These are phyloP conservation scores for Corythornis vintsioides DNA, from an alignment of 2,113 vertebrate genomes.

Conservation along the genomic window DNA sequence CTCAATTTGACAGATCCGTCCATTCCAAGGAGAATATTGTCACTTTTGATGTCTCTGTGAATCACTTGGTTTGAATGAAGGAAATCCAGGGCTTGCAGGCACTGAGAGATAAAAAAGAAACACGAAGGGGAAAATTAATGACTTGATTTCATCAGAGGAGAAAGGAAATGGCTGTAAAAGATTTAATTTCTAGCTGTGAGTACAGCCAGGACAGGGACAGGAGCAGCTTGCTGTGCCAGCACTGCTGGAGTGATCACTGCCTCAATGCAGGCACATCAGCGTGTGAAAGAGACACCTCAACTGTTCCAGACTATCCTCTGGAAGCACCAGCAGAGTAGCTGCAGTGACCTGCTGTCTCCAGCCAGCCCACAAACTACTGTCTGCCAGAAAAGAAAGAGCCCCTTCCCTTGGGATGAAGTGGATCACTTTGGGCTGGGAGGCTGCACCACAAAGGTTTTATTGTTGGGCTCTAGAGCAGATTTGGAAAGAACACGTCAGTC, in stretches of 20 bases:
- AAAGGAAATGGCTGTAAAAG: not conserved
- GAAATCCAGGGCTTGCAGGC: slow-evolving; percentile 97
- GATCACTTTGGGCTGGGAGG: not conserved
- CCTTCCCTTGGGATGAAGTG: not conserved
- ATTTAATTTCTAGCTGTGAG: not conserved
- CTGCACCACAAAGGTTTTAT: not conserved
- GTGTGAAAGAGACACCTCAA: not conserved
- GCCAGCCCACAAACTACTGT: not conserved
- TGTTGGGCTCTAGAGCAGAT: not conserved
- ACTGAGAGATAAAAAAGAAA: slow-evolving; percentile 76
- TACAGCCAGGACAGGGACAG: slow-evolving; percentile 5
- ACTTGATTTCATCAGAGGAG: slow-evolving; percentile 31
- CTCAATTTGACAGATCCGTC: slow-evolving; percentile 97
- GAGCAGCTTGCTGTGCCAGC: not conserved
- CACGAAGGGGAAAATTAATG: not conserved
- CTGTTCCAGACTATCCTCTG: not conserved
- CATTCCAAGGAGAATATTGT: slow-evolving; percentile 98
- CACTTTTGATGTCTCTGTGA: slow-evolving; percentile 98
- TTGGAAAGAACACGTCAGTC: not conserved
- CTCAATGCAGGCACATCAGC: not conserved
- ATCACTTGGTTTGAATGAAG: slow-evolving; percentile 98
- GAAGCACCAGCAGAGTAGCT: not conserved
- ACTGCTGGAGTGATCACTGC: not conserved
- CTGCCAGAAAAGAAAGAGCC: not conserved
- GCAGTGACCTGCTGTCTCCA: not conserved